Conservation (phyloP, 2,888 invertebrate genomes). For the Leptinotarsa peninsularis region DNA sequence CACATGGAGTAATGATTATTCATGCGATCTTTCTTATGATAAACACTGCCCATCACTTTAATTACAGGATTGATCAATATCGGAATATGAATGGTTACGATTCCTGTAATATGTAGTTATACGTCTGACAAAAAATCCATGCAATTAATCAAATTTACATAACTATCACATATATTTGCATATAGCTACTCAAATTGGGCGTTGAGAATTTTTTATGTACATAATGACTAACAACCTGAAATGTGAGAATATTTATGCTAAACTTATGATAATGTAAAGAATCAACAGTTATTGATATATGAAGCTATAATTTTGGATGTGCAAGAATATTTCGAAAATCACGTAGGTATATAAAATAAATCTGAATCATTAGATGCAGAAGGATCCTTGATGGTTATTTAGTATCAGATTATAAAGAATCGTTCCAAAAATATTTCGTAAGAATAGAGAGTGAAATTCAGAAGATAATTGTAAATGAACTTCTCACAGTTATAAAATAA, state of each 20-base stretch:
- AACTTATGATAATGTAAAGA: constrained; percentile 23
- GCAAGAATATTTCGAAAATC: constrained; percentile 1
- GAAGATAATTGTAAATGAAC: not conserved
- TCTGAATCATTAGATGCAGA: not conserved
- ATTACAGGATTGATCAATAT: constrained; percentile 14
- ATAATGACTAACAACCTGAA: constrained; percentile 23
- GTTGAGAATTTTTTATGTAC: constrained; percentile 11
- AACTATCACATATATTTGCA: constrained; percentile 21
- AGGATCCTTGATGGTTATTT: not conserved
- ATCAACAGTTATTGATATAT: constrained; percentile 12
- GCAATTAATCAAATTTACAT: constrained; percentile 24
- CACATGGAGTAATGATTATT: not conserved
- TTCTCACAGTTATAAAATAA: not conserved
- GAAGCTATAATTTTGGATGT: constrained; percentile 3
- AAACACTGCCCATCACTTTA: constrained; percentile 2
- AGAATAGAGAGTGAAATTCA: not conserved
- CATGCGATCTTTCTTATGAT: not conserved
- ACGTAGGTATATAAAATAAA: not conserved
- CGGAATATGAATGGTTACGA: constrained; percentile 12
- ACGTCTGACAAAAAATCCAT: constrained; percentile 12
- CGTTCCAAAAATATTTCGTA: not conserved
- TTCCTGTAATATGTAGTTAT: constrained; percentile 1
- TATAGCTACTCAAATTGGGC: constrained; percentile 29
- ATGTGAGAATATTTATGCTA: constrained; percentile 23
- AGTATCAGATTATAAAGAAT: not conserved